Evolutionary conservation across 2,888 invertebrate genomes (phyloP), one percentile per base, ranked within the genome.

Genomic region (Eilema griseolum): DNA sequence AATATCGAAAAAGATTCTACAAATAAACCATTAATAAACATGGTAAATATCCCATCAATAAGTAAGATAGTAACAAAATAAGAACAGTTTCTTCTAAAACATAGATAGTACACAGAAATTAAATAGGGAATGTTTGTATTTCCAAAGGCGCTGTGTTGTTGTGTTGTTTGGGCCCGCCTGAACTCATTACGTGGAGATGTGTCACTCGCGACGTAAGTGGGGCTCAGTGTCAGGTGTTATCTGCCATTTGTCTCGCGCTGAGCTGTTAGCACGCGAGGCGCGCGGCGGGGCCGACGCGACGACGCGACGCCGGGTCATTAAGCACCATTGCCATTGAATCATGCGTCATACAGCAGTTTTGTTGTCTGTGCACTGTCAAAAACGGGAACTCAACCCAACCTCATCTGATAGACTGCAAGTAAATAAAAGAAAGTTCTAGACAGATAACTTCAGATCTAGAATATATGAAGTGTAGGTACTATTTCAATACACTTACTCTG

Each of bases 351-450:
- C 46, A 52, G 12, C 73, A 46, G 62, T 72, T 72, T 77, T 76
- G 71, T 78, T 77, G 73, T 75, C 76, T 72, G 72, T 69, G 68
- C 73, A 72, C 83, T 71, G 77, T 77, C 79, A 80, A 77, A 77
- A 82, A 75, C 73, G 61, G 11, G 64, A 52, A 62, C 26, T 26
- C 28, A 37, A 37, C 28, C 5, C 28, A 28, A 28, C 33, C 33
- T 46, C 59, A 63, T 23, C n/a, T 63, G 57, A 57, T 23, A 23
- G 14, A 62, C 61, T 23, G 31, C 33, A 67, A 61, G 52, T 28
- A 33, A 33, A 1, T 33, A 28, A 2, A 5, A 28, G 3, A 3
- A 28, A 28, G 5, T 28, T 28, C n/a, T n/a, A n/a, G n/a, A n/a
- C n/a, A n/a, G n/a, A n/a, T n/a, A n/a, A n/a, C n/a, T n/a, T n/a